These are phyloP conservation scores for Stenopsyche tienmushanensis DNA, from an alignment of 1,140 invertebrate species.

Conservation along the genomic window DNA sequence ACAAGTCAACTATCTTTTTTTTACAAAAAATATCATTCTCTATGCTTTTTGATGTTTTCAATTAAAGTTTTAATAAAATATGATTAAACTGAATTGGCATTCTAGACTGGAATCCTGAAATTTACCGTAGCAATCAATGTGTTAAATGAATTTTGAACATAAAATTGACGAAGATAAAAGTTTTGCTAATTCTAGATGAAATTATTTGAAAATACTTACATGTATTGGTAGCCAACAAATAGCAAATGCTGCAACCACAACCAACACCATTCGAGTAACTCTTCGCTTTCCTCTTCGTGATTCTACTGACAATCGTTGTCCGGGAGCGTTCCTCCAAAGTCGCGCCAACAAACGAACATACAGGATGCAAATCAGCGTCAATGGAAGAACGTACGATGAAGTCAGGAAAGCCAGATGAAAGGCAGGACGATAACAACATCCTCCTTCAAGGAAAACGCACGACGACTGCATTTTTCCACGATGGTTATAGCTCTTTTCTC, in stretches of 20 bases:
- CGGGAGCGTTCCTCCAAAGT: constrained; percentile 81
- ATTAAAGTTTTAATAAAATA: too few species aligned
- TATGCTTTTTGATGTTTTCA: too few species aligned
- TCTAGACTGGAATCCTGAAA: too few species aligned
- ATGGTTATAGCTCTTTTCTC: constrained; percentile 66
- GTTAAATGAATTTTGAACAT: too few species aligned
- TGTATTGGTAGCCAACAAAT: constrained; percentile 95
- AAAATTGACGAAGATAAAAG: too few species aligned
- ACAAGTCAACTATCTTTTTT: too few species aligned
- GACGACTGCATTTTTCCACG: constrained; percentile 60
- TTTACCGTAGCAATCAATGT: too few species aligned
- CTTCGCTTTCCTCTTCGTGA: constrained; percentile 80
- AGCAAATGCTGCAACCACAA: constrained; percentile 92
- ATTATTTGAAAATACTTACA: constrained; percentile 58
- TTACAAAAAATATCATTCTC: too few species aligned
- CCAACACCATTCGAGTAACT: constrained; percentile 90
- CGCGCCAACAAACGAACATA: constrained; percentile 89
- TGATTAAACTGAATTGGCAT: too few species aligned
- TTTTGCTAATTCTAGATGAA: too few species aligned
- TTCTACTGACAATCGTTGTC: constrained; percentile 63
- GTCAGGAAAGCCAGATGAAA: constrained; percentile 81
- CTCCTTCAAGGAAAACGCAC: constrained; percentile 65
- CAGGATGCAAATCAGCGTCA: constrained; percentile 81
- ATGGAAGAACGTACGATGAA: constrained; percentile 79
- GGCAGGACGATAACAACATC: constrained; percentile 64